Conservation (phyloP, 2,113 vertebrate genomes). For the Epinephelus moara region DNA sequence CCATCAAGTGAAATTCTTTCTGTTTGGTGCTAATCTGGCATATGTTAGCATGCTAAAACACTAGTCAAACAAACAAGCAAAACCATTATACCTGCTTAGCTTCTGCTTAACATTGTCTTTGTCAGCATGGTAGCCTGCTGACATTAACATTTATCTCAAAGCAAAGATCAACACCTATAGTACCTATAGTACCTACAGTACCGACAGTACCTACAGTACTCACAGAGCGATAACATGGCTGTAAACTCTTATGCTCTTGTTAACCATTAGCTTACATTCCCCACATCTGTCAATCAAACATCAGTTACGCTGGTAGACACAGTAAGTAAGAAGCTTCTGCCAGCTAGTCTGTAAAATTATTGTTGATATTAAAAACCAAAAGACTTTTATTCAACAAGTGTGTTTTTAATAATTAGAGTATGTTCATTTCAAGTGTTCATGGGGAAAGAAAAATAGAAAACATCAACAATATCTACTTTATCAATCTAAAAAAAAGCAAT, state of each 20-base stretch:
- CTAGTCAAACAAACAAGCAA: background rate
- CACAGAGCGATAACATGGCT: background rate
- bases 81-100: background rate
- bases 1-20: background rate
- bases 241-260: background rate
- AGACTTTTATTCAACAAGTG: background rate
- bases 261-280: background rate
- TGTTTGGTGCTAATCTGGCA: no score
- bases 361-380: background rate
- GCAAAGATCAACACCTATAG: background rate
- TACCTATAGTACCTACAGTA: background rate
- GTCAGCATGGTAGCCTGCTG: background rate
- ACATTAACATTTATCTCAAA: background rate
- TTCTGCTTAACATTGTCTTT: background rate
- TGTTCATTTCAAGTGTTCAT: conserved; percentile 1
- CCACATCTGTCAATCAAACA: background rate
- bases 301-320: no score
- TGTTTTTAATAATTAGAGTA: conserved; percentile 3
- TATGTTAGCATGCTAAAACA: background rate
- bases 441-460: background rate
- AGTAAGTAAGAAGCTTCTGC: no score
- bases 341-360: background rate
- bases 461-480: background rate
- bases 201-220: background rate
- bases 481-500: background rate